Base-by-base conservation (phyloP, 2,797 vertebrate species). In the Telmatherina bonti region DNA sequence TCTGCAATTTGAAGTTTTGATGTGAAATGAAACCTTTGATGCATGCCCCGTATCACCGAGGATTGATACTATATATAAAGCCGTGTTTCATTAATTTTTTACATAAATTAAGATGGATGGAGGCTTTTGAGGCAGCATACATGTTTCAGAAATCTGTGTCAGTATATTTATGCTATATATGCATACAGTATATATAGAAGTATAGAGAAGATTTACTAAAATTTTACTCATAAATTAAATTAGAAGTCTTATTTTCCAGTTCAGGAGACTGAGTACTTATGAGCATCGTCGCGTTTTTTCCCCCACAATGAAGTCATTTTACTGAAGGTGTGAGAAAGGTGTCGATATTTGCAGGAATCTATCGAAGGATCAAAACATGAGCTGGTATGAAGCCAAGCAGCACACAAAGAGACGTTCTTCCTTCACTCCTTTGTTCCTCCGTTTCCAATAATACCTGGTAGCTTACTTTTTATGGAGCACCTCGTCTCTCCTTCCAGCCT, bases 91-190 rank as follows among this genome's bases (percentile, higher is more conserved):
- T 82, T 83, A 89, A 13, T 71, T 75, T 85, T 79, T 61, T 65
- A 82, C 77, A 73, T 78, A 55, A 83, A 66, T 74, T 67, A 76
- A 77, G 58, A 62, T 62, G 70, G 58, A 85, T 68, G 67, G 76
- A 83, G 69, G 74, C 63, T 82, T 88, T 79, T 62, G 77, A 89
- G 74, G 80, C 81, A 78, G 75, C 81, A 35, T 85, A 82, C 71
- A 54, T 76, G 83, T 85, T 68, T 87, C 71, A 69, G 51, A 79
- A 72, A 76, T 71, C 47, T 73, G 77, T 89, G 79, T 89, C 65
- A 61, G 68, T 90, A 71, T 93, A 93, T 93, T 90, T 90, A 91
- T 90, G 78, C 89, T 90, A 84, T 90, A 90, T 90, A 91, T 93
- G 85, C 90, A 85, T 84, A 87, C 85, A 80, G 90, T 91, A 84